Evolutionary conservation across 2,113 vertebrate species (phyloP).

Genomic region (Chelonoidis abingdonii): DNA sequence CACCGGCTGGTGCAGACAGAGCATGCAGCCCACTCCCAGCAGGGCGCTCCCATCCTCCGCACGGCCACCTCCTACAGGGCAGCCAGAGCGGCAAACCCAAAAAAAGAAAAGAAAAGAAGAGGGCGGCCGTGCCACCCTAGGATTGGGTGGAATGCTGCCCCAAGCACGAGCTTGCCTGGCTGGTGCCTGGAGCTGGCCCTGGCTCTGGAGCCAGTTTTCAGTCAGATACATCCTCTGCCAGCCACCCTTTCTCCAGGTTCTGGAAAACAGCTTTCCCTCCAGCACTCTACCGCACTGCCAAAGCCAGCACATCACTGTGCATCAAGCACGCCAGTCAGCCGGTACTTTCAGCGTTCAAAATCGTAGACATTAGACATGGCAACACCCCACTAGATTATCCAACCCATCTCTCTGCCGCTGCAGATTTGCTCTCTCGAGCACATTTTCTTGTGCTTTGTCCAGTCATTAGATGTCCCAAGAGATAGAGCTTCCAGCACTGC

Average conservation of each 20-base stretch:
- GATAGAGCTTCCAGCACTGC: neutral
- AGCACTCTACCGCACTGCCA: neutral
- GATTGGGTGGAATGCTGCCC: too few species aligned
- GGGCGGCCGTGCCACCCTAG: too few species aligned
- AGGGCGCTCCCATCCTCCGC: too few species aligned
- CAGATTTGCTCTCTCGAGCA: neutral
- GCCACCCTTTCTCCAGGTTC: neutral
- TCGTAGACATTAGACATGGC: neutral
- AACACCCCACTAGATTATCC: neutral
- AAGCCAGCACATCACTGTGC: neutral
- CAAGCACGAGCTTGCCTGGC: too few species aligned
- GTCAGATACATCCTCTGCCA: neutral
- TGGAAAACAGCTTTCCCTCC: neutral
- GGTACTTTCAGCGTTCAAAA: neutral
- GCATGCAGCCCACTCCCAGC: too few species aligned
- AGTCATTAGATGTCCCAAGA: neutral
- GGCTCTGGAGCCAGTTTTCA: neutral
- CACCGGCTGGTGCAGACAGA: too few species aligned
- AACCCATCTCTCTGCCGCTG: neutral
- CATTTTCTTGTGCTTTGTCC: neutral
- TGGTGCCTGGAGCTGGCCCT: too few species aligned
- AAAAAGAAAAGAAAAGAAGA: too few species aligned
- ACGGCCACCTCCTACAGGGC: too few species aligned
- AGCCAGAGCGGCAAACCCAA: too few species aligned
- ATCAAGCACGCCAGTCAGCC: neutral